phyloP scores from a whole-genome alignment of 1,140 invertebrate species.

The Drosophila pachea region DNA sequence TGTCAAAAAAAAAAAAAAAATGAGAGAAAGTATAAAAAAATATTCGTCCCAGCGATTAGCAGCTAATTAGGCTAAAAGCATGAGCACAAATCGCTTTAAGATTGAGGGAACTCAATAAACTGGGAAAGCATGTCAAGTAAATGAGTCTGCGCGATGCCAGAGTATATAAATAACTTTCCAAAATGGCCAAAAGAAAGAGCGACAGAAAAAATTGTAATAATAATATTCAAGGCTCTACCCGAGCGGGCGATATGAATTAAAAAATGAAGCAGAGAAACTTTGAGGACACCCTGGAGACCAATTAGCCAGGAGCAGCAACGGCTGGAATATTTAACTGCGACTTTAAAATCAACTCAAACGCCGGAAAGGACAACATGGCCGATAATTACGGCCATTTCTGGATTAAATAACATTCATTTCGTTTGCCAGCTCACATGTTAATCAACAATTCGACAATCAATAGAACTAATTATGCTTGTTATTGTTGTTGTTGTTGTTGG shows the following conservation, averaged over 20 bases:
- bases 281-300: conserved; percentile 25
- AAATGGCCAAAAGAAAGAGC: conserved; percentile 13
- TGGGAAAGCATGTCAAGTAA: conserved; percentile 18
- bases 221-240: conserved; percentile 25
- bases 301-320: conserved; percentile 17
- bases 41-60: neutral
- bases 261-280: conserved; percentile 14
- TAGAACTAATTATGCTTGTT: conserved; percentile 43
- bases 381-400: conserved; percentile 6
- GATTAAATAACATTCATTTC: conserved; percentile 16
- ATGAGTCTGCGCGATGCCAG: conserved; percentile 20
- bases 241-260: neutral
- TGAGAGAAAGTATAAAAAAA: too few species aligned
- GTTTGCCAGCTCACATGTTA: conserved; percentile 27
- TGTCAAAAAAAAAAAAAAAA: neutral
- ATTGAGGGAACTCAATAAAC: conserved; percentile 6
- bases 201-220: conserved; percentile 28
- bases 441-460: conserved; percentile 54
- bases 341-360: conserved; percentile 5
- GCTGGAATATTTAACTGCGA: conserved; percentile 24
- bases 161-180: conserved; percentile 42
- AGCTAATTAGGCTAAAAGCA: neutral
- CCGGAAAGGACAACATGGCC: neutral
- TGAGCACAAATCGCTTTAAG: neutral
- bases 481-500: conserved; percentile 15